These are phyloP conservation scores for Phrixothrix hirtus DNA, from an alignment of 2,888 invertebrate genomes.

Conservation along the genomic window DNA sequence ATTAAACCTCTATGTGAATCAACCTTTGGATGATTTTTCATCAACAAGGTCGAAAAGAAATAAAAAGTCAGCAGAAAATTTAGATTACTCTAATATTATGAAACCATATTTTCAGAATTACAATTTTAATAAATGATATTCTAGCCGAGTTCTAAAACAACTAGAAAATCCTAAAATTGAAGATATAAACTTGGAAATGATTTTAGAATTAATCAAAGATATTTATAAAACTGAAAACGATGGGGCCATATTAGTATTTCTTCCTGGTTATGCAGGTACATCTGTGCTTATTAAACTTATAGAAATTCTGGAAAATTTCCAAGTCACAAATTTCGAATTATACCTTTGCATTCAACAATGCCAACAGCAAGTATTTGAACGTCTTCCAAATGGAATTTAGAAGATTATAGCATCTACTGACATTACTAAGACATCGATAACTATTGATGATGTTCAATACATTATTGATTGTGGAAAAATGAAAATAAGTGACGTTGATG, in stretches of 20 bases:
- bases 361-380: slow-evolving; percentile 76
- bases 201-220: slow-evolving; percentile 66
- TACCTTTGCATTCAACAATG: slow-evolving; percentile 86
- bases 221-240: slow-evolving; percentile 62
- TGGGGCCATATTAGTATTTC: slow-evolving; percentile 86
- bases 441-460: slow-evolving; percentile 92
- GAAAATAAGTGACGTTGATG: slow-evolving; percentile 77
- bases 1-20: too few relatives aligned
- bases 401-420: slow-evolving; percentile 91
- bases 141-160: slow-evolving; percentile 62
- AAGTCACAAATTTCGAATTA: slow-evolving; percentile 58
- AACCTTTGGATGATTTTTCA: too few relatives aligned
- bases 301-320: slow-evolving; percentile 57
- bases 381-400: slow-evolving; percentile 67
- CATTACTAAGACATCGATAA: slow-evolving; percentile 95
- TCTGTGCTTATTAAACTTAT: slow-evolving; percentile 62
- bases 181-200: slow-evolving; percentile 69
- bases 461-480: slow-evolving; percentile 87
- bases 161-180: slow-evolving; percentile 69
- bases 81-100: too few relatives aligned
- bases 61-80: too few relatives aligned
- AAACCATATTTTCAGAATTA: too few relatives aligned
- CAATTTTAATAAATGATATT: too few relatives aligned
- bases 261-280: slow-evolving; percentile 80
- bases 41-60: too few relatives aligned